Conservation (phyloP, 2,797 vertebrate genomes). For the Eleutherodactylus coqui region DNA sequence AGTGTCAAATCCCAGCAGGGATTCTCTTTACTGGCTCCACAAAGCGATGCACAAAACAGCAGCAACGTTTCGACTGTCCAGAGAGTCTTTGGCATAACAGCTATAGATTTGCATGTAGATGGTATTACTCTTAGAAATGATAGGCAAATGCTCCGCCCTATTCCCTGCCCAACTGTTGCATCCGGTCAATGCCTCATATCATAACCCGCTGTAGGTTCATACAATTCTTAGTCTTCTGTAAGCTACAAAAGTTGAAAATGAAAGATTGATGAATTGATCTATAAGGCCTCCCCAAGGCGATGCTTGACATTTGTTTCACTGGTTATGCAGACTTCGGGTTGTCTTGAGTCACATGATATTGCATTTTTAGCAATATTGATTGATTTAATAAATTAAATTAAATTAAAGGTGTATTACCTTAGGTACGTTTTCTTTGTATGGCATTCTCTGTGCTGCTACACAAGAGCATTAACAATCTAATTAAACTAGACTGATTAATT, state of each 20-base stretch:
- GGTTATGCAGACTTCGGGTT: not conserved
- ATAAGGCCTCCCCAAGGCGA: not conserved
- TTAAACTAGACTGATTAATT: conserved; percentile 16
- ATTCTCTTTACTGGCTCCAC: no score
- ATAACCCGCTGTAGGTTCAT: not conserved
- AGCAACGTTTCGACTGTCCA: no score
- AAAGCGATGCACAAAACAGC: no score
- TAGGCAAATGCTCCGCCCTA: no score
- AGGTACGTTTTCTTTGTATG: not conserved
- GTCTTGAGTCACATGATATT: not conserved
- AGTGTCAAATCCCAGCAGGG: no score
- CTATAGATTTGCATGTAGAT: no score
- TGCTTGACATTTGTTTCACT: not conserved
- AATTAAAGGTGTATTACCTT: not conserved
- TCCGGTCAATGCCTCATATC: not conserved
- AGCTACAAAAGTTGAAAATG: not conserved
- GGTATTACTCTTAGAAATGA: no score
- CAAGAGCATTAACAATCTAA: conserved; percentile 8
- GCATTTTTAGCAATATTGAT: not conserved
- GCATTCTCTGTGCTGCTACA: not conserved
- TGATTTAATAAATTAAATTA: not conserved
- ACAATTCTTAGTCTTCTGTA: not conserved
- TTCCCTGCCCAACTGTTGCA: not conserved
- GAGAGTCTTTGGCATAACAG: no score
- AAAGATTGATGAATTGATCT: not conserved